Conservation (phyloP, 1,140 invertebrate species). For the Cyclina sinensis region DNA sequence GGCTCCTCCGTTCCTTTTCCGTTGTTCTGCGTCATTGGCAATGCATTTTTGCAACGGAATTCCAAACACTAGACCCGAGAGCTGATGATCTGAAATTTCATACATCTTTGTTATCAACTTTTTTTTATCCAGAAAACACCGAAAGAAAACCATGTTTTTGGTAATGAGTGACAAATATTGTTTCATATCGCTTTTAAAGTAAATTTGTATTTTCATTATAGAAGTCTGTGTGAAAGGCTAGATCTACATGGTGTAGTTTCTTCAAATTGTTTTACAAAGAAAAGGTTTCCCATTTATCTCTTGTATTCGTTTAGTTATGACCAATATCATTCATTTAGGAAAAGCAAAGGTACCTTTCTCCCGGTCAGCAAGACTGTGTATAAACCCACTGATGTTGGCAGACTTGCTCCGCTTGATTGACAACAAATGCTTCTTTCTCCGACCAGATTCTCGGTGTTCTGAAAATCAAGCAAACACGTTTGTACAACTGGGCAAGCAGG, state of each 20-base stretch:
- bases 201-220: no score
- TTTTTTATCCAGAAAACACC: no score
- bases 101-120: no score
- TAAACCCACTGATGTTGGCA: constrained; percentile 78
- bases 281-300: no score
- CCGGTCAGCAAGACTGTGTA: constrained; percentile 79
- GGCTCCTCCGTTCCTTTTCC: constrained; percentile 82
- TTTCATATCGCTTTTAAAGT: no score
- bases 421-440: constrained; percentile 77
- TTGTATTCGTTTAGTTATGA: no score
- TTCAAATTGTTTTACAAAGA: no score
- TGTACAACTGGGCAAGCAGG: background rate
- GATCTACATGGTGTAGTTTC: no score
- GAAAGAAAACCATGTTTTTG: no score
- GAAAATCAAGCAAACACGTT: constrained; percentile 42
- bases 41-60: constrained; percentile 93
- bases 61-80: constrained; percentile 91
- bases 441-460: constrained; percentile 68
- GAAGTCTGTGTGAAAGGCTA: no score
- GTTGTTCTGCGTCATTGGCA: constrained; percentile 91
- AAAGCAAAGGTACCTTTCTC: constrained; percentile 74
- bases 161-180: no score
- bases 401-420: constrained; percentile 81
- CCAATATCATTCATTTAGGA: no score
- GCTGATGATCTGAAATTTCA: constrained; percentile 37